phyloP scores from a whole-genome alignment of 2,113 vertebrate genomes.

The Progne subis region DNA sequence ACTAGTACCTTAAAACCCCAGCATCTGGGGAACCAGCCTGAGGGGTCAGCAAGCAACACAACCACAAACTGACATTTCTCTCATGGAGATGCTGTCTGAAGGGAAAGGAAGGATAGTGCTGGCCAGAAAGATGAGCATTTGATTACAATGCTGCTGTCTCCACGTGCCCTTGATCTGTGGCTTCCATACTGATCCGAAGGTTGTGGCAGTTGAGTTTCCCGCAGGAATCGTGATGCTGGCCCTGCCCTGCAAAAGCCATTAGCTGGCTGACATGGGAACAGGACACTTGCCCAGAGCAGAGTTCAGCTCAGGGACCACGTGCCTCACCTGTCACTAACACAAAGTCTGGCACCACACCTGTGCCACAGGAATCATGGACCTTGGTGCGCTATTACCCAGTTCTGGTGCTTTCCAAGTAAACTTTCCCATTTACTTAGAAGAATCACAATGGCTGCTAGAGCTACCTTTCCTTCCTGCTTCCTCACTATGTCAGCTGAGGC shows the following conservation, averaged over 20 bases:
- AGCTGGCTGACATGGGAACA: background rate
- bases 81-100: background rate
- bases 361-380: background rate
- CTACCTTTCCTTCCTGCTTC: background rate
- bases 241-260: background rate
- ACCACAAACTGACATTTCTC: background rate
- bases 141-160: background rate
- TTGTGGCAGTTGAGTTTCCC: background rate
- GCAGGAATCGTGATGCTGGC: background rate
- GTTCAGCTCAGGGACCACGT: background rate
- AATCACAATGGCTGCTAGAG: background rate
- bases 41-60: background rate
- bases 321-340: background rate
- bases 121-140: background rate
- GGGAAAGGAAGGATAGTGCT: background rate
- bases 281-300: background rate
- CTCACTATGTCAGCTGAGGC: background rate
- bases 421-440: background rate
- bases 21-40: background rate
- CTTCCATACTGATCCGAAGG: background rate
- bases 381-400: background rate
- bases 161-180: background rate
- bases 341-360: rapidly evolving
- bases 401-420: background rate
- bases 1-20: background rate